A percentile compares a stretch with the other conserved stretches of the same genome.
Evolutionary conservation across 2,113 vertebrate genomes (phyloP).

Genomic region (Arenaria interpres): DNA sequence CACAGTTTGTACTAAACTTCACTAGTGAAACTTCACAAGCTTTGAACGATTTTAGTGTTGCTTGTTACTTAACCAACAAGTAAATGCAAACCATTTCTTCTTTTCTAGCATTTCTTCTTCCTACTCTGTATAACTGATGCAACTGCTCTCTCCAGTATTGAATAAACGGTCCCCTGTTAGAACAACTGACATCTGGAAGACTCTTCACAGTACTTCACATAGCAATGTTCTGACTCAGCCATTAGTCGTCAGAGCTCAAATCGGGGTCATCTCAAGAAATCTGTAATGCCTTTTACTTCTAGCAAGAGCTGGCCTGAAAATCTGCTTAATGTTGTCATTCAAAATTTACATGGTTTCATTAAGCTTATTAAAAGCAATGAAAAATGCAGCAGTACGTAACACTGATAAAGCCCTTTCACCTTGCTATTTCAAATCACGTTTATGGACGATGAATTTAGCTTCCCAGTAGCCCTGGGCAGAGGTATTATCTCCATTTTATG

Average conservation of each 20-base stretch:
- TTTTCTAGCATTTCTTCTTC: background rate
- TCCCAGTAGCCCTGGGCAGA: slow-evolving; percentile 57
- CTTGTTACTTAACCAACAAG: background rate
- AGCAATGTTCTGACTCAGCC: slow-evolving; percentile 55
- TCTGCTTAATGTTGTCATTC: slow-evolving; percentile 53
- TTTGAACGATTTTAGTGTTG: background rate
- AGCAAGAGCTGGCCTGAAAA: slow-evolving; percentile 44
- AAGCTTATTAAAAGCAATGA: slow-evolving; percentile 65
- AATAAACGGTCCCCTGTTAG: slow-evolving; percentile 54
- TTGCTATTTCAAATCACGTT: slow-evolving; percentile 61
- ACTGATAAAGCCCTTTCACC: slow-evolving; percentile 63
- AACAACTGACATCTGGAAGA: slow-evolving; percentile 59
- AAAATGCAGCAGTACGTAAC: slow-evolving; percentile 61
- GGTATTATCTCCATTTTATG: slow-evolving; percentile 64
- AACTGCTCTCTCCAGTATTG: background rate
- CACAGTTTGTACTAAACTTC: background rate
- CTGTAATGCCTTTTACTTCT: slow-evolving; percentile 49
- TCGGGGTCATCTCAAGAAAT: slow-evolving; percentile 51
- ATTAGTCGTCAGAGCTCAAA: slow-evolving; percentile 60
- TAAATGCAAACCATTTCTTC: background rate
- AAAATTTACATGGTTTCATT: slow-evolving; percentile 67
- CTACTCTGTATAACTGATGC: background rate
- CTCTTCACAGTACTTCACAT: slow-evolving; percentile 52
- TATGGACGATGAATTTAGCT: slow-evolving; percentile 54
- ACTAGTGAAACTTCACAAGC: background rate